phyloP scores from a whole-genome alignment of 1,140 invertebrate species.

The Mylabris phalerata region DNA sequence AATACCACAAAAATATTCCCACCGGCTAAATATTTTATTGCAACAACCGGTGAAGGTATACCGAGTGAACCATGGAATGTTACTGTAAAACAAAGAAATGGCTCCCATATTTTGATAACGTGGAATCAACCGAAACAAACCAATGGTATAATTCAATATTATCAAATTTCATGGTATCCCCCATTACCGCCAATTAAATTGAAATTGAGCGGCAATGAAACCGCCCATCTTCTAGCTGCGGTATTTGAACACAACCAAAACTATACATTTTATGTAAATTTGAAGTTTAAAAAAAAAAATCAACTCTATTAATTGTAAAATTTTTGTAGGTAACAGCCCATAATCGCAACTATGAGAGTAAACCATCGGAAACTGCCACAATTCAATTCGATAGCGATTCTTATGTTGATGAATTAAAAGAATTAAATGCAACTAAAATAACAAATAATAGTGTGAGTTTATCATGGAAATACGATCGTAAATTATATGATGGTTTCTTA shows the following conservation, averaged over 20 bases:
- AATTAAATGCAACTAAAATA: constrained; percentile 46
- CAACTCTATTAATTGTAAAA: too few relatives aligned
- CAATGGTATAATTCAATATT: constrained; percentile 57
- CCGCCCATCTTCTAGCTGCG: constrained; percentile 47
- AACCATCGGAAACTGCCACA: constrained; percentile 48
- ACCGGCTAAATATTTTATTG: constrained; percentile 53
- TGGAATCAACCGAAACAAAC: constrained; percentile 60
- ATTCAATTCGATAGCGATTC: constrained; percentile 55
- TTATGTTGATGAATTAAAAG: constrained; percentile 53
- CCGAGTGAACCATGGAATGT: constrained; percentile 61
- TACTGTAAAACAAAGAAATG: constrained; percentile 55
- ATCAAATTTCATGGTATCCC: constrained; percentile 51
- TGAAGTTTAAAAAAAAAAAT: constrained; percentile 38
- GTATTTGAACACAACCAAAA: constrained; percentile 54
- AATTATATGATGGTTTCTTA: constrained; percentile 54
- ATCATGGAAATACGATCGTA: constrained; percentile 52
- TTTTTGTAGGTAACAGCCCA: constrained; percentile 54
- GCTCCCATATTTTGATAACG: constrained; percentile 53
- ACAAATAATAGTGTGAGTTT: constrained; percentile 50
- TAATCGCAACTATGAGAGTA: constrained; percentile 53
- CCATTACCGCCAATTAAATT: constrained; percentile 32
- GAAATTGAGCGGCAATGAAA: constrained; percentile 38
- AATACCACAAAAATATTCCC: constrained; percentile 46
- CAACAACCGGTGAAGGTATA: constrained; percentile 58
- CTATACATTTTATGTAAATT: constrained; percentile 72